Evolutionary conservation across 2,888 invertebrate genomes (phyloP).

Genomic region (Eristalinus sepulchralis): DNA sequence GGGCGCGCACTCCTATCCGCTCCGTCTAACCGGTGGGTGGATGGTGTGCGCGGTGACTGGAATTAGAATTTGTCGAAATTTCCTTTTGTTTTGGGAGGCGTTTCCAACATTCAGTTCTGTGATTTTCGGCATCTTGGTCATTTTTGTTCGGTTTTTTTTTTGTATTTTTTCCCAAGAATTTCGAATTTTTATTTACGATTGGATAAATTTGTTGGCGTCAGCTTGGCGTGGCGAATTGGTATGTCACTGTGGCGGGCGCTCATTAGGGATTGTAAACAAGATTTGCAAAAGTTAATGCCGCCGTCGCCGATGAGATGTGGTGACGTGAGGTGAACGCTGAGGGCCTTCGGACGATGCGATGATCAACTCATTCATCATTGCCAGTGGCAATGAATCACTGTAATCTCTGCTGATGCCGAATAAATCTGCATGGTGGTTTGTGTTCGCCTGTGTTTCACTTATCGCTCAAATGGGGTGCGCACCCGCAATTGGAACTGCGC

Average conservation of each 20-base stretch:
- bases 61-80: constrained; percentile 16
- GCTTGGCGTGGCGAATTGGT: not conserved
- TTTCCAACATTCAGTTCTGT: not conserved
- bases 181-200: constrained; percentile 15
- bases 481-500: not conserved
- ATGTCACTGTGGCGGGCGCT: constrained; percentile 8
- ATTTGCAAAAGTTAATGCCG: not conserved
- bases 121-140: too few species aligned
- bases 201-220: not conserved
- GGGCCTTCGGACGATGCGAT: constrained; percentile 5
- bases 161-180: not conserved
- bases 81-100: constrained; percentile 12
- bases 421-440: constrained; percentile 20
- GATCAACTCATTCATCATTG: constrained; percentile 51
- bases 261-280: constrained; percentile 11
- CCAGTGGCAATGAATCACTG: constrained; percentile 59
- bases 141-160: not conserved
- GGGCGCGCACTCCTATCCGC: not conserved
- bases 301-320: not conserved
- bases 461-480: not conserved
- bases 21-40: not conserved
- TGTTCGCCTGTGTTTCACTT: constrained; percentile 11
- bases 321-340: not conserved
- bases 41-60: not conserved
- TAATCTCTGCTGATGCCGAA: constrained; percentile 50